Evolutionary conservation across 2,888 invertebrate genomes (phyloP).

Genomic region (Eupithecia inturbata): DNA sequence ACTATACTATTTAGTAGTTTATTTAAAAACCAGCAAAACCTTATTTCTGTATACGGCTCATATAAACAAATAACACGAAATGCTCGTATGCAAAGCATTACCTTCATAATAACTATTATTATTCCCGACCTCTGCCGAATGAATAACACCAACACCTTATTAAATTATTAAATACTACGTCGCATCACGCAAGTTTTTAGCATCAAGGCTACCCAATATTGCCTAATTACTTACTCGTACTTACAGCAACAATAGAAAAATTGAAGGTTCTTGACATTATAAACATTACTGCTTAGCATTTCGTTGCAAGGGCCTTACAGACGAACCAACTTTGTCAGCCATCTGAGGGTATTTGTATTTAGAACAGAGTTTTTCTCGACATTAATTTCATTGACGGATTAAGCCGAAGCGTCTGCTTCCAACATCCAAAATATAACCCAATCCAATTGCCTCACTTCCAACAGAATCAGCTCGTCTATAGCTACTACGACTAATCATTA

Average conservation of each 20-base stretch:
- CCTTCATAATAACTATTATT: conserved; percentile 18
- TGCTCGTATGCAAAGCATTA: conserved; percentile 8
- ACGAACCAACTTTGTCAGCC: conserved; percentile 9
- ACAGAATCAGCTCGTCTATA: conserved; percentile 29
- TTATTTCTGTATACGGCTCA: too few species aligned
- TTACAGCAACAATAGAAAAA: conserved; percentile 68
- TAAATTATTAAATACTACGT: conserved; percentile 44
- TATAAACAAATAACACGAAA: background rate
- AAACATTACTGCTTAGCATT: conserved; percentile 1
- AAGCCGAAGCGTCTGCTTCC: too few species aligned
- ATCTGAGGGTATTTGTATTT: background rate
- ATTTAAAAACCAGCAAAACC: background rate
- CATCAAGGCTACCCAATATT: conserved; percentile 73
- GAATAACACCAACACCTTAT: conserved; percentile 30
- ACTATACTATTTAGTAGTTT: background rate
- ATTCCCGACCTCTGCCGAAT: conserved; percentile 25
- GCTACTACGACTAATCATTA: conserved; percentile 64
- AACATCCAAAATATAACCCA: too few species aligned
- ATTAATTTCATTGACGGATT: background rate
- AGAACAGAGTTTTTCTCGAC: background rate
- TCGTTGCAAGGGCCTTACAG: background rate
- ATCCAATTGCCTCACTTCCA: background rate
- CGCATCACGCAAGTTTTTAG: conserved; percentile 45
- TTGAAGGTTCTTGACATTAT: conserved; percentile 52
- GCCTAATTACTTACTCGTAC: conserved; percentile 75